Conservation (phyloP, 92 coral and sea anemone genomes). For the Montipora capitata region DNA sequence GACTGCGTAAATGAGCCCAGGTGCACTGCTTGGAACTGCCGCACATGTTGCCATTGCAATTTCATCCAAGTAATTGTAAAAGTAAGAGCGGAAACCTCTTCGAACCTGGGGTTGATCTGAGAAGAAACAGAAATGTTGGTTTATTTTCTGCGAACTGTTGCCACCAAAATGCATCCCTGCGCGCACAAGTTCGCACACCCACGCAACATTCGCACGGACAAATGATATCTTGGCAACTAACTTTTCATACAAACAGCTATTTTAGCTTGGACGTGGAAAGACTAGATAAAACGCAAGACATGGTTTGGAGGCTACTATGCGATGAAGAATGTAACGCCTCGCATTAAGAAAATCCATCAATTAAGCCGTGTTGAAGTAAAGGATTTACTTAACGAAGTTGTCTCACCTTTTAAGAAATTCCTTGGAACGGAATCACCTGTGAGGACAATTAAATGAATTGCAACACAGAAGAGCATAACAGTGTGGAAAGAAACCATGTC, state of each 20-base stretch:
- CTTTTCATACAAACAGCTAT: too few relatives aligned
- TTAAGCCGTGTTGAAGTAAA: neutral
- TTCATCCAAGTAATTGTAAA: conserved; percentile 95
- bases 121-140: too few relatives aligned
- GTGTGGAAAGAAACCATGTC: neutral
- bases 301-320: too few relatives aligned
- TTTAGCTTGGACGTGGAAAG: too few relatives aligned
- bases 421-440: conserved; percentile 9
- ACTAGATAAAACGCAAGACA: too few relatives aligned
- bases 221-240: too few relatives aligned
- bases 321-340: neutral
- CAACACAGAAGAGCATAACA: conserved; percentile 9
- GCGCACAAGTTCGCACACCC: too few relatives aligned
- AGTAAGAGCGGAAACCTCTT: conserved; percentile 78
- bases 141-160: too few relatives aligned
- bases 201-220: too few relatives aligned
- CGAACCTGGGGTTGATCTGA: too few relatives aligned
- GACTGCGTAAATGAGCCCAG: conserved; percentile 84
- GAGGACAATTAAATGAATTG: conserved; percentile 8
- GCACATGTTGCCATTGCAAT: conserved; percentile 92
- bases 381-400: neutral
- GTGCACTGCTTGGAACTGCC: conserved; percentile 76
- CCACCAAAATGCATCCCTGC: too few relatives aligned
- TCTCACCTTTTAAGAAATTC: conserved; percentile 17
- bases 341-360: neutral